phyloP scores from a whole-genome alignment of 1,140 invertebrate species.

The Chrysoperla carnea region DNA sequence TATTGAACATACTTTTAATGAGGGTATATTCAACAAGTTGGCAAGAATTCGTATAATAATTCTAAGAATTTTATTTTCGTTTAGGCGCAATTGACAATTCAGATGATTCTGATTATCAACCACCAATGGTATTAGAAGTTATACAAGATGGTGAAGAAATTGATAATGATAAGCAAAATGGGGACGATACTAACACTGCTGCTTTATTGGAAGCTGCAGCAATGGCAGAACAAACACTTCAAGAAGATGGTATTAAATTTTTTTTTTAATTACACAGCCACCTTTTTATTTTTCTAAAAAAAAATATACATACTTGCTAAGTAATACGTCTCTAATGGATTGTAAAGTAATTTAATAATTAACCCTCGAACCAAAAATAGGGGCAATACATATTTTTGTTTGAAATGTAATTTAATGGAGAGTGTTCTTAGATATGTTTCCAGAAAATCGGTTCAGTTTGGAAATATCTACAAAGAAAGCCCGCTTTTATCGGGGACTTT shows the following conservation, averaged over 20 bases:
- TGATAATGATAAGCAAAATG: background rate
- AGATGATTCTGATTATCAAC: conserved; percentile 14
- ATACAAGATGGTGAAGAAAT: background rate
- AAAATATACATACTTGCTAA: too few species aligned
- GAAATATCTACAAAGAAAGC: too few species aligned
- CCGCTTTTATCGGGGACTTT: too few species aligned
- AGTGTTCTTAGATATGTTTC: too few species aligned
- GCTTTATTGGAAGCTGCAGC: conserved; percentile 6
- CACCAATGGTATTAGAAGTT: conserved; percentile 1
- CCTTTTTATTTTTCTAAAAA: too few species aligned
- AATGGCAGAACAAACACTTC: conserved; percentile 6
- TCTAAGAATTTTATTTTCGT: conserved; percentile 1
- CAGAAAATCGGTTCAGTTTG: too few species aligned
- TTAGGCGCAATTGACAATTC: conserved; percentile 12
- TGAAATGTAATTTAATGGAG: background rate
- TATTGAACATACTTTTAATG: too few species aligned
- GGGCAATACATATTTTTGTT: too few species aligned
- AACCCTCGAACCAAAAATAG: too few species aligned
- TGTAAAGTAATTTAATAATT: conserved; percentile 3
- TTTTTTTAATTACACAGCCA: too few species aligned
- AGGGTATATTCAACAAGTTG: too few species aligned
- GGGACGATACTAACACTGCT: conserved; percentile 1
- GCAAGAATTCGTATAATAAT: background rate
- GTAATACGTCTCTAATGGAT: background rate
- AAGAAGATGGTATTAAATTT: background rate